Base-by-base conservation (phyloP, 2,888 invertebrate genomes). In the Drosophila meridionalis region DNA sequence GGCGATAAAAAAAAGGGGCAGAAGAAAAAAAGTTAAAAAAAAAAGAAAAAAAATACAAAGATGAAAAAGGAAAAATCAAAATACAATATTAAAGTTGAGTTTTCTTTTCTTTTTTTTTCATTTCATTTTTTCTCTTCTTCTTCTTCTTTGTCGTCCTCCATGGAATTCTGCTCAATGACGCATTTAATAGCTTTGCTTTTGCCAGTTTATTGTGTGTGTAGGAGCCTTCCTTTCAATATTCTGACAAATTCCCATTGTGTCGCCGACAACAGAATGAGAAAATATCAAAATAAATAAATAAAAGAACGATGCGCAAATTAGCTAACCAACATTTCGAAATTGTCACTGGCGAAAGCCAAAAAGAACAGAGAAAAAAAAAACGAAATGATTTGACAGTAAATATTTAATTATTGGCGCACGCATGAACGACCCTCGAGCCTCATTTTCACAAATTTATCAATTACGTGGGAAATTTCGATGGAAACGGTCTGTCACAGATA, bases 151-250 rank as follows among this genome's bases (percentile, higher is more conserved):
- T 59, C 52, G 6, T 14, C 14, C 28, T 43, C 34, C 43, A 62
- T 28, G 42, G 59, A 72, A 76, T 77, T 74, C 65, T 83, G 87
- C 62, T 80, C 87, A 86, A 86, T 86, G 87, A 74, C 76, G 87
- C 86, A 82, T 83, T 87, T 87, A 87, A 87, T 86, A 69, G 87
- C 79, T 81, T 81, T 66, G 74, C 86, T 78, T 82, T 76, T 69
- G 57, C 11, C 68, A 65, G 66, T 64, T 81, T 69, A 77, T 77
- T 77, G 78, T 75, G 12, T 43, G 12, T 43, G 34, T 28, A 30
- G 34, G 42, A 42, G 52, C 55, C 60, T 69, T 76, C 73, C 78
- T 73, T 73, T 67, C 82, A 77, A 75, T 73, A 69, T 72, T 64
- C 58, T 64, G 71, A 68, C 59, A 79, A 72, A 84, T 83, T 71